phyloP scores from a whole-genome alignment of 2,113 vertebrate genomes.

The Mus musculus region DNA sequence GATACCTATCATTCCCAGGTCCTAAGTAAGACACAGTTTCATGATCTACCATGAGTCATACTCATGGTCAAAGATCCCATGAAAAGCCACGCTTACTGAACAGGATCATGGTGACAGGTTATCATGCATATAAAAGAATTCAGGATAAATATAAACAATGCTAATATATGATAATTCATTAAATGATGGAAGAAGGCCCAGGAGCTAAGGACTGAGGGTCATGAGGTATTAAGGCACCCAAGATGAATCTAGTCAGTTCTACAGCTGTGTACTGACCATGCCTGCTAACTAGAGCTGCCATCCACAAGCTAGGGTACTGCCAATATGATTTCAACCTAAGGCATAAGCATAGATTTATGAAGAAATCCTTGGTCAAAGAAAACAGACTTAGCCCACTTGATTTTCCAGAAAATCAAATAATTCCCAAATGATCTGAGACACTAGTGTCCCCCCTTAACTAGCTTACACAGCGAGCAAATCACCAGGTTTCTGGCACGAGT shows the following conservation, averaged over 20 bases:
- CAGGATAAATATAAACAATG: background rate
- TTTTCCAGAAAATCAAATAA: background rate
- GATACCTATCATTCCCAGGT: background rate
- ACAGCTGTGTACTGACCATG: background rate
- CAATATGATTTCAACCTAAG: background rate
- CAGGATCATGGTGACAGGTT: background rate
- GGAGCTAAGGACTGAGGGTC: background rate
- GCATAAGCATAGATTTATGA: background rate
- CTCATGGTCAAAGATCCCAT: background rate
- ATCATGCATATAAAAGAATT: background rate
- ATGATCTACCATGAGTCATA: background rate
- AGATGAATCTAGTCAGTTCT: background rate
- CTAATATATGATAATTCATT: background rate
- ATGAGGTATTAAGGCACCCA: background rate
- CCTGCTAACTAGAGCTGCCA: background rate
- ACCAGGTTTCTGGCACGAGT: background rate
- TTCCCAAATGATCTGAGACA: slow-evolving; percentile 15
- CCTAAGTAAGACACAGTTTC: background rate
- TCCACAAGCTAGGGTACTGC: background rate
- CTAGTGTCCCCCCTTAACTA: background rate
- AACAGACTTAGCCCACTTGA: background rate
- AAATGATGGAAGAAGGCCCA: background rate
- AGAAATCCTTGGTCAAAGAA: background rate
- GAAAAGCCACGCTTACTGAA: background rate
- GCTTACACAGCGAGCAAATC: background rate